Base-by-base conservation (phyloP, 1,140 invertebrate species). In the Drosophila setifemur region DNA sequence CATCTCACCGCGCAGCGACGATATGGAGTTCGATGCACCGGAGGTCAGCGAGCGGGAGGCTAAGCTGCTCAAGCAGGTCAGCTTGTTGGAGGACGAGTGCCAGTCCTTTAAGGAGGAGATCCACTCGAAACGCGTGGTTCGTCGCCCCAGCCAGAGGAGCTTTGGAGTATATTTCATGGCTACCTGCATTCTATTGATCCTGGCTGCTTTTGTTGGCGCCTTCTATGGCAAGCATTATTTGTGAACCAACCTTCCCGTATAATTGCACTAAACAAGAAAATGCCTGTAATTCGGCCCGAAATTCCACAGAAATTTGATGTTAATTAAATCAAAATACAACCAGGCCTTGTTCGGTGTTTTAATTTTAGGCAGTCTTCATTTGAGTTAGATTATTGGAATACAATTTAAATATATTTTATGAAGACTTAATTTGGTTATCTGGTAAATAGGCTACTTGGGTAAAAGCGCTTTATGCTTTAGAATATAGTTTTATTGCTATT, bases 41-140 rank as follows among this genome's bases (percentile, higher is more conserved):
- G 66, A 39, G 1, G 9, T 11, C 7, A 28, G 2, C 9, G 53
- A 67, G 26, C 35, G 52, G 0, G 0, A 42, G 11, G 50, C 35
- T 7, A 53, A 45, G 8, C 14, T 73, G 1, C 2, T 54, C 3
- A 52, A 60, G 11, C 31, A 60, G 16, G 47, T 81, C 5, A 47
- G 29, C 14, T 7, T 37, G 4, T 23, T 83, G 33, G 61, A 82
- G 21, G 37, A 60, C 0, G 57, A 82, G 16, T 48, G 53, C 9
- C 6, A 18, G 4, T 3, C 9, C 0, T 26, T 82, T 2, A 25
- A 35, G 37, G 18, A 52, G 8, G 26, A 82, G 28, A 12, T 82
- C 6, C 33, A 49, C 1, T 7, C 3, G 0, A 23, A 77, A 6
- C 4, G 7, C 2, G 18, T 29, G 3, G 7, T 5, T n/a, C 5